A percentile compares a stretch with the other conserved stretches of the same genome.
These are phyloP conservation scores for Aethes cnicana DNA, from an alignment of 2,888 invertebrate genomes.

Conservation along the genomic window DNA sequence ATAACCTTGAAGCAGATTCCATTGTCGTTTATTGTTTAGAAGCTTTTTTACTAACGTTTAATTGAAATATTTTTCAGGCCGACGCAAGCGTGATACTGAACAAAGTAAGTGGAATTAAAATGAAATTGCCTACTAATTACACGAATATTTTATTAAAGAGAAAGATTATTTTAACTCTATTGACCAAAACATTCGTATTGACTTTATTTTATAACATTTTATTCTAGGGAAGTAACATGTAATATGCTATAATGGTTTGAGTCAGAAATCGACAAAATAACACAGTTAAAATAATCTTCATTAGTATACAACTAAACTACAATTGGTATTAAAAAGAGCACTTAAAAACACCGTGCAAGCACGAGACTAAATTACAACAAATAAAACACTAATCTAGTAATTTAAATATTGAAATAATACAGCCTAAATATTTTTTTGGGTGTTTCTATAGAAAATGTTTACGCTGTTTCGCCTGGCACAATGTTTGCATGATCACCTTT, in stretches of 20 bases:
- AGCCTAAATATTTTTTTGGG: conserved; percentile 25
- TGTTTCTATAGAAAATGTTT: conserved; percentile 39
- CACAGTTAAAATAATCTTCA: background rate
- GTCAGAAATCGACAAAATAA: too few species aligned
- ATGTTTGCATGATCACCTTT: conserved; percentile 70
- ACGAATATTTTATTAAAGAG: background rate
- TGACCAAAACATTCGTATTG: too few species aligned
- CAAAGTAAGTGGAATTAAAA: conserved; percentile 45
- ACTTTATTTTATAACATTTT: too few species aligned
- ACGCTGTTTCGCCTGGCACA: conserved; percentile 47
- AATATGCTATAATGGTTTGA: too few species aligned
- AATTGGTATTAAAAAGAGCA: conserved; percentile 17
- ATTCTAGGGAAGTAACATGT: too few species aligned
- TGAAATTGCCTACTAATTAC: background rate
- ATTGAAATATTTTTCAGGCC: conserved; percentile 37
- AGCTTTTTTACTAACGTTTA: too few species aligned
- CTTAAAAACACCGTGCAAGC: conserved; percentile 20
- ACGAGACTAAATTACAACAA: conserved; percentile 11
- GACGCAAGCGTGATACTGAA: conserved; percentile 52
- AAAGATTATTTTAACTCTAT: background rate
- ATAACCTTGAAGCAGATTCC: too few species aligned
- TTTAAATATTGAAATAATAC: conserved; percentile 10
- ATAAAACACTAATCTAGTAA: conserved; percentile 24
- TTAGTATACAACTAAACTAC: conserved; percentile 5
- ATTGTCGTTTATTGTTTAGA: too few species aligned